Evolutionary conservation across 2,888 invertebrate species (phyloP).

Genomic region (Polyommatus icarus): DNA sequence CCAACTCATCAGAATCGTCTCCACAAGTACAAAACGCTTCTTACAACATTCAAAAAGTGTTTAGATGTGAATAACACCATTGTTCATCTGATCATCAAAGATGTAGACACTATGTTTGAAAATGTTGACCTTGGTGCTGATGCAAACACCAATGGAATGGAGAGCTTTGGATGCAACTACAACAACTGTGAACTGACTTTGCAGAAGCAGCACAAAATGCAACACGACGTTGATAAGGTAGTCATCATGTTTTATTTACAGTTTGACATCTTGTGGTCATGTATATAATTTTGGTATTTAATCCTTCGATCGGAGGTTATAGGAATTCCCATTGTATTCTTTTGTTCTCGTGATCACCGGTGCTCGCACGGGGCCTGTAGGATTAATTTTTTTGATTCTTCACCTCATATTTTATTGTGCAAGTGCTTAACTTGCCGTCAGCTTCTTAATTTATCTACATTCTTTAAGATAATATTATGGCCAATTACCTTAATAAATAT

Average conservation of each 20-base stretch:
- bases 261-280: not conserved
- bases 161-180: constrained; percentile 67
- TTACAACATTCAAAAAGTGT: constrained; percentile 87
- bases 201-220: constrained; percentile 71
- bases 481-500: not conserved
- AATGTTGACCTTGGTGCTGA: constrained; percentile 79
- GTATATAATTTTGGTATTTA: not conserved
- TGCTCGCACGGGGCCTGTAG: no score
- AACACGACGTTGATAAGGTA: constrained; percentile 76
- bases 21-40: constrained; percentile 86
- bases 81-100: constrained; percentile 86
- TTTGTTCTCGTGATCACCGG: no score
- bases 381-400: not conserved
- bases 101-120: constrained; percentile 92
- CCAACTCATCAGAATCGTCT: constrained; percentile 87
- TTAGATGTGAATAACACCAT: constrained; percentile 86
- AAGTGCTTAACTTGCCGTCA: no score
- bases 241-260: not conserved
- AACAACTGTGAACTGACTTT: constrained; percentile 65
- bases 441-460: no score
- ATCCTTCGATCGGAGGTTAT: no score
- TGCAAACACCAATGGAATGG: constrained; percentile 57
- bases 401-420: no score
- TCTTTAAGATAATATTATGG: not conserved
- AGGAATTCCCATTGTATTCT: no score